Base-by-base conservation (phyloP, 2,888 invertebrate species). In the Nomada goodeniana region DNA sequence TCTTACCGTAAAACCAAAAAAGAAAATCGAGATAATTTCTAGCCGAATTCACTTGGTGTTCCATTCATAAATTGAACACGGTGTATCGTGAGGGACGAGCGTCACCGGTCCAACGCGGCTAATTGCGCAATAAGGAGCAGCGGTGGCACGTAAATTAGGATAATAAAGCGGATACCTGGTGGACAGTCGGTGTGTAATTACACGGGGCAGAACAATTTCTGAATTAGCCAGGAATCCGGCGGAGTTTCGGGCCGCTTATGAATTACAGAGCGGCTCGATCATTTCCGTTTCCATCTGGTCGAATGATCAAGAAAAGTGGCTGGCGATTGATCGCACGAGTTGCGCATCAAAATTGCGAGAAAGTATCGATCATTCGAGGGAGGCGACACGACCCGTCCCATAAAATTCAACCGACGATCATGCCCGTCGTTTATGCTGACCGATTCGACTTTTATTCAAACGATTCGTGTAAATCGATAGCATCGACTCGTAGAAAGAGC, bases 51-150 rank as follows among this genome's bases (percentile, higher is more conserved):
- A 18, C 75, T 5, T 5, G 52, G 42, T 75, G 42, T 44, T 75
- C 42, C 42, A 57, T 63, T 47, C 47, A 29, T 76, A 69, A 76
- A 69, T 69, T 76, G 44, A 57, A 53, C 47, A 23, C 5, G 42
- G 13, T 20, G 50, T 60, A 60, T 50, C 60, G 36, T 50, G 60
- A 26, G 29, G 36, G 47, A 59, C 64, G 36, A 18, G 36, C 50
- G 59, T 60, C 29, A 11, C 42, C n/a, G 42, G 26, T 20, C 36
- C 13, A n/a, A 20, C 52, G 29, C 57, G 50, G 61, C 72, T 80
- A 78, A 80, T 80, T 78, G 72, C 67, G 79, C 71, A 72, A 80
- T 72, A 80, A 80, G 79, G 71, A 80, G 61, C 42, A 52, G 23
- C 44, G 53, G 57, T 57, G 55, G 53, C 68, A 61, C 63, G 80